phyloP scores from a whole-genome alignment of 2,888 invertebrate genomes.

The Callyntrura sp. region DNA sequence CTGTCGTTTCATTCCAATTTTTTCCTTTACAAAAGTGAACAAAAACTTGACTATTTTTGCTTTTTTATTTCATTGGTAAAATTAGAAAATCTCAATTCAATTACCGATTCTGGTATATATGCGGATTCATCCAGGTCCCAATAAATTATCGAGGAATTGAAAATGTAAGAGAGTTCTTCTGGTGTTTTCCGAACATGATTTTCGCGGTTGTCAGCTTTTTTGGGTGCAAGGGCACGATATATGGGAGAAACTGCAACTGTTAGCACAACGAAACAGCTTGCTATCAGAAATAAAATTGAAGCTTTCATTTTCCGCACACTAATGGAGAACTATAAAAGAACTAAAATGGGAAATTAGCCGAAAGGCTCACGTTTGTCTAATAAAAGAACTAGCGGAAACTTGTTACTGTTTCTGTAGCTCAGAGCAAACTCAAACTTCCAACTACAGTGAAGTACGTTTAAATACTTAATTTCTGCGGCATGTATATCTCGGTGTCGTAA shows the following conservation, averaged over 20 bases:
- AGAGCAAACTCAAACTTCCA: neutral
- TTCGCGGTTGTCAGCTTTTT: neutral
- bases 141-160: conserved; percentile 49
- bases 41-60: neutral
- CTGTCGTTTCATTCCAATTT: conserved; percentile 38
- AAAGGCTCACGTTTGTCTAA: neutral
- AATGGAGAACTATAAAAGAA: too few species aligned
- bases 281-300: neutral
- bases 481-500: too few species aligned
- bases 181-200: neutral
- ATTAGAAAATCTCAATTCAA: neutral
- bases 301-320: neutral
- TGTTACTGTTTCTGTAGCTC: neutral
- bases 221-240: too few species aligned
- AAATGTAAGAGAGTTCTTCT: conserved; percentile 10
- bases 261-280: neutral
- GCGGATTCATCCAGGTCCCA: conserved; percentile 54
- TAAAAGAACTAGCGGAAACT: neutral
- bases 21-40: conserved; percentile 33
- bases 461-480: neutral
- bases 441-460: neutral
- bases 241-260: neutral
- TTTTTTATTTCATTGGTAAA: neutral
- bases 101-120: conserved; percentile 45
- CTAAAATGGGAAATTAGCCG: too few species aligned